Evolutionary conservation across 2,113 vertebrate species (phyloP).

Genomic region (Syngnathus floridae): DNA sequence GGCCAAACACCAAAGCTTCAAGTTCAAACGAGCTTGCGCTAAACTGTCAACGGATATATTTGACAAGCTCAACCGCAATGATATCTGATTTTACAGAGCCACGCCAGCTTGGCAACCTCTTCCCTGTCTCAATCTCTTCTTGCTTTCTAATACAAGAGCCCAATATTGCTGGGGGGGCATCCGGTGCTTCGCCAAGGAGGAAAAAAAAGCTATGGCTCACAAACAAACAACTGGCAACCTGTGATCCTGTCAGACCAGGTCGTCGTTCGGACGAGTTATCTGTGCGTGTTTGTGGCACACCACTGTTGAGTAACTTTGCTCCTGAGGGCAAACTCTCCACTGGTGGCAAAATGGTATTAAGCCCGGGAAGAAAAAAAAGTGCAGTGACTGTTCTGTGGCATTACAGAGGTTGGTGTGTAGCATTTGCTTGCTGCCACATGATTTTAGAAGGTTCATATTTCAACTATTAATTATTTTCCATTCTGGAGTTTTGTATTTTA

Average conservation of each 20-base stretch:
- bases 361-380: constrained; percentile 46
- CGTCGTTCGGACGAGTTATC: constrained; percentile 49
- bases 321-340: constrained; percentile 26
- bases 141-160: constrained; percentile 49
- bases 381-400: constrained; percentile 53
- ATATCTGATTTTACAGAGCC: constrained; percentile 47
- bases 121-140: constrained; percentile 26
- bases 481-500: background rate
- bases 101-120: constrained; percentile 39
- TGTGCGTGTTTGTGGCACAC: constrained; percentile 38
- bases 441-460: constrained; percentile 41
- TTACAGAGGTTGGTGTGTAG: constrained; percentile 28
- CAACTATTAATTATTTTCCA: background rate
- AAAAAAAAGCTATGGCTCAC: constrained; percentile 59
- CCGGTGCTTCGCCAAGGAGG: constrained; percentile 46
- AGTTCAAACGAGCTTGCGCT: constrained; percentile 9
- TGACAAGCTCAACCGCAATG: constrained; percentile 33
- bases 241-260: constrained; percentile 47
- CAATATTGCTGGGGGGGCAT: constrained; percentile 56
- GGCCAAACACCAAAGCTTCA: background rate
- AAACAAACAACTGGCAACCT: constrained; percentile 56
- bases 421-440: constrained; percentile 32
- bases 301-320: constrained; percentile 42
- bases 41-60: constrained; percentile 7
- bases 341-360: constrained; percentile 52